Conservation (phyloP, 2,113 vertebrate species). For the Coreoperca whiteheadi region DNA sequence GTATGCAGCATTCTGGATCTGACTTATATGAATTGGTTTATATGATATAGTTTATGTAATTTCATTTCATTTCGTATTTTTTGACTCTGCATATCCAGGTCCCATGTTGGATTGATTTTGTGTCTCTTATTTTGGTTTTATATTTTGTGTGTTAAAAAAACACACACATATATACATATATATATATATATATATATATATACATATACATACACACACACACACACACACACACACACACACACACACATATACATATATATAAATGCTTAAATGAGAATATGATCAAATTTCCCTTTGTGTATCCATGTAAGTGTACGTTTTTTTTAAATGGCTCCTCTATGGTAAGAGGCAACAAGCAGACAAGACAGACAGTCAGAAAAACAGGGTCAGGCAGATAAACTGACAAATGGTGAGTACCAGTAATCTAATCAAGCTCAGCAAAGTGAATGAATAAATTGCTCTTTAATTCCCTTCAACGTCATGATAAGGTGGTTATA, state of each 20-base stretch:
- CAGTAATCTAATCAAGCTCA: conserved; percentile 36
- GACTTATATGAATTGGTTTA: background rate
- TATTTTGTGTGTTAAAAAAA: background rate
- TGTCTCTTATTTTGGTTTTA: background rate
- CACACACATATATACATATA: no score
- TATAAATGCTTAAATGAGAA: background rate
- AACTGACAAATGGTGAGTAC: conserved; percentile 25
- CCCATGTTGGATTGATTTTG: background rate
- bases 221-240: no score
- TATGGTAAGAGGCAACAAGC: background rate
- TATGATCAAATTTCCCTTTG: background rate
- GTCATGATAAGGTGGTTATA: conserved; percentile 53
- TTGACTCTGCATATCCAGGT: background rate
- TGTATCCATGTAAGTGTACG: background rate
- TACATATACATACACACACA: no score
- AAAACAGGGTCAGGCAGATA: conserved; percentile 15
- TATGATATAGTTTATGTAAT: background rate
- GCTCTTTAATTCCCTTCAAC: conserved; percentile 55
- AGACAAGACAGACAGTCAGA: background rate
- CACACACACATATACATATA: no score
- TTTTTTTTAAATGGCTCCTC: background rate
- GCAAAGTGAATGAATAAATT: conserved; percentile 49
- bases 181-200: no score
- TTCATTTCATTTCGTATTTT: background rate
- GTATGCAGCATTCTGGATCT: background rate